Conservation (phyloP, 1,140 invertebrate species). For the Arion vulgaris region DNA sequence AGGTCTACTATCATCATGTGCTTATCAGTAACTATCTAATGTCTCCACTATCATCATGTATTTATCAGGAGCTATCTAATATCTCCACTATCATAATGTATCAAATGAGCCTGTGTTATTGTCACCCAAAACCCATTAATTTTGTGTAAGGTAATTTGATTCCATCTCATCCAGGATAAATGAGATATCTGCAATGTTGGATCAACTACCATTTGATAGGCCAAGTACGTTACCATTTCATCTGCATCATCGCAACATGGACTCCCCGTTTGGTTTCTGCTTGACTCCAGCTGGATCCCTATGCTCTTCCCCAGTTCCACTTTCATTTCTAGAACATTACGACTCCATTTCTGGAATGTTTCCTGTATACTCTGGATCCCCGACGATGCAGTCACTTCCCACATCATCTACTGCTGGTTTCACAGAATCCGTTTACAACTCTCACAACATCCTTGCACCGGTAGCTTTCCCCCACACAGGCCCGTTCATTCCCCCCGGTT, state of each 20-base stretch:
- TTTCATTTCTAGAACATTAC: conserved; percentile 7
- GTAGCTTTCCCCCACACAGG: neutral
- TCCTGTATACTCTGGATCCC: neutral
- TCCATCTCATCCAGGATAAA: neutral
- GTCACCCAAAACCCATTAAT: too few species aligned
- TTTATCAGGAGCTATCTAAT: too few species aligned
- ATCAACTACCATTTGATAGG: neutral
- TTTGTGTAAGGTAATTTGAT: too few species aligned
- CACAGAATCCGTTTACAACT: neutral
- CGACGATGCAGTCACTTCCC: neutral
- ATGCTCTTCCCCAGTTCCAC: conserved; percentile 9
- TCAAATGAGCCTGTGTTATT: too few species aligned
- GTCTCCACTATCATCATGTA: too few species aligned
- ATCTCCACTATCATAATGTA: too few species aligned
- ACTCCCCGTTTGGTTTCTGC: neutral
- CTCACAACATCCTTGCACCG: neutral
- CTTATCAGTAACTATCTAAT: too few species aligned
- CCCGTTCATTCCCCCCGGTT: neutral
- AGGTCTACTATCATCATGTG: too few species aligned
- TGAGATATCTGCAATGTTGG: neutral
- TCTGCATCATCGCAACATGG: neutral
- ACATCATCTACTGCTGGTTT: neutral
- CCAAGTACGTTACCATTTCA: neutral
- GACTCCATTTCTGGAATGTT: neutral
- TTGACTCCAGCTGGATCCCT: conserved; percentile 10